Base-by-base conservation (phyloP, 2,113 vertebrate genomes). In the Caloenas nicobarica region DNA sequence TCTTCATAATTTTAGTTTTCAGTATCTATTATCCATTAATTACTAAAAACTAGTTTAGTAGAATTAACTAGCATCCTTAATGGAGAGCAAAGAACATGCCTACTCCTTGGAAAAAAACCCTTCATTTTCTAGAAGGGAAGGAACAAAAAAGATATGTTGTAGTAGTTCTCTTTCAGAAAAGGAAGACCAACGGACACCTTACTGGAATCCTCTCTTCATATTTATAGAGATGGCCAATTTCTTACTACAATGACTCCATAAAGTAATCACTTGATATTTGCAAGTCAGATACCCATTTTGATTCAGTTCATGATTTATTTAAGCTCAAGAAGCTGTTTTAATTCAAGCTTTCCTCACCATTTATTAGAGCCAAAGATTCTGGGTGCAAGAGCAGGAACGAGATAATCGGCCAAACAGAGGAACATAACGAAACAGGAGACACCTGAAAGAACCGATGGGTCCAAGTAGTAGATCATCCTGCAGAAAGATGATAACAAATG, bases 291-390 rank as follows among this genome's bases (percentile, higher is more conserved):
- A 61, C 0, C 31, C 25, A 51, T 34, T 87, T 54, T 38, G 46
- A 51, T 23, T 29, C 64, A 66, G 33, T 34, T 19, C 16, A 33
- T 24, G 6, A 14, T 31, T 54, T 34, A 50, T 83, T 78, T 40
- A 62, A 21, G 66, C n/a, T 65, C 25, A 48, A 42, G 18, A 73
- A 81, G 76, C 12, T 21, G 28, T 26, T 92, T 36, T 23, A 86
- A 81, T 76, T 76, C 61, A 85, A 82, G 65, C 7, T 93, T 79
- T 90, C 95, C 98, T 95, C 97, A 99, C 99, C 99, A 99, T 97
- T 99, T 99, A 96, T 99, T 99, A 95, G 99, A 99, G 90, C 99
- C 99, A 89, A 99, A 99, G 95, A 99, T 99, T 76, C 98, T 97
- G 81, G 99, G 99, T 13, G 99, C 99, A 46, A 99, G 98, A 61